Evolutionary conservation across 2,113 vertebrate species (phyloP).

Genomic region (Holacanthus passer): DNA sequence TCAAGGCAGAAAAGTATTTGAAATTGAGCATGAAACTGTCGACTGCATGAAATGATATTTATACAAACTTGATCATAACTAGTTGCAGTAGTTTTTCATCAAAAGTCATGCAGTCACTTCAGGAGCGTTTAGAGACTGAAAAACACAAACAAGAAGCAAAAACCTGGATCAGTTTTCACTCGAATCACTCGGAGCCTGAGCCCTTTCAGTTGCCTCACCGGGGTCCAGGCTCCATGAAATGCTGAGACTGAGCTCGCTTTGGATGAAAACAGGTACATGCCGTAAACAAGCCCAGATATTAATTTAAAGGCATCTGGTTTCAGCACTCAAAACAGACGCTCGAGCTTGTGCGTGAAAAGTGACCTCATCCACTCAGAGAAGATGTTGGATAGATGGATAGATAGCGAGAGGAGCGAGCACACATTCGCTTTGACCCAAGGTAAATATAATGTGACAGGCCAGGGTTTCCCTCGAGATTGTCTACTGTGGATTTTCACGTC

Average conservation of each 20-base stretch:
- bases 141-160: too few species aligned
- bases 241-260: neutral
- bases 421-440: conserved; percentile 61
- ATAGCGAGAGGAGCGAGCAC: conserved; percentile 29
- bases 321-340: conserved; percentile 8
- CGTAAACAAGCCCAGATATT: conserved; percentile 43
- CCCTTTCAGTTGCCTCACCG: too few species aligned
- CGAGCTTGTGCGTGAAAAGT: conserved; percentile 21
- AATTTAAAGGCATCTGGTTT: conserved; percentile 38
- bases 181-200: too few species aligned
- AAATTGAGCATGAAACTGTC: too few species aligned
- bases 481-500: conserved; percentile 77
- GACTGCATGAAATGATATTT: too few species aligned
- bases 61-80: too few species aligned
- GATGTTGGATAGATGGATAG: conserved; percentile 23
- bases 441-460: conserved; percentile 77
- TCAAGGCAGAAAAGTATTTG: neutral
- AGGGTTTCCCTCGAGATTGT: conserved; percentile 68
- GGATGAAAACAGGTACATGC: conserved; percentile 57
- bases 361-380: conserved; percentile 64
- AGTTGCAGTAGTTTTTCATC: too few species aligned
- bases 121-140: neutral
- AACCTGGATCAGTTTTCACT: too few species aligned
- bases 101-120: neutral
- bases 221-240: conserved; percentile 20